phyloP scores from a whole-genome alignment of 2,797 vertebrate species.

The Poeciliopsis infans region DNA sequence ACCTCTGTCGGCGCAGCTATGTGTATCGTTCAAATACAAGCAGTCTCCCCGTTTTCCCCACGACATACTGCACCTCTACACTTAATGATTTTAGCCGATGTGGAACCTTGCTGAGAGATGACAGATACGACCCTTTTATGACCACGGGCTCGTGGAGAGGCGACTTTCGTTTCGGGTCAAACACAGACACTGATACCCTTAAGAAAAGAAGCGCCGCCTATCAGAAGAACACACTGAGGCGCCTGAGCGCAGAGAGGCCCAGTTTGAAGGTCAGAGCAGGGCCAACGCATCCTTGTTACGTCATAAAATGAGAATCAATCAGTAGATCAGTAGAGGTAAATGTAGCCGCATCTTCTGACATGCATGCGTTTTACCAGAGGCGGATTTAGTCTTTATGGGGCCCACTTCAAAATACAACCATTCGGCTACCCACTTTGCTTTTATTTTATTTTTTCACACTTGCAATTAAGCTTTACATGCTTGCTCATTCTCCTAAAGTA shows the following conservation, averaged over 20 bases:
- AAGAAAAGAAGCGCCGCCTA: conserved; percentile 73
- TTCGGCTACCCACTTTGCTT: not conserved
- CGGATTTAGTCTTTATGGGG: not conserved
- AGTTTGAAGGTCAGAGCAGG: conserved; percentile 64
- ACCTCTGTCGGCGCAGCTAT: conserved; percentile 58
- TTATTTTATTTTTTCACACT: not conserved
- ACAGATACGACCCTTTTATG: conserved; percentile 77
- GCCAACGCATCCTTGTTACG: conserved; percentile 58
- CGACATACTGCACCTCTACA: conserved; percentile 70
- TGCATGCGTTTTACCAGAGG: not conserved
- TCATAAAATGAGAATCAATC: conserved; percentile 41
- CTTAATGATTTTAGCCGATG: conserved; percentile 72
- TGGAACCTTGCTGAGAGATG: conserved; percentile 73
- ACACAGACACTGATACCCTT: conserved; percentile 73
- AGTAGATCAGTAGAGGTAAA: not conserved
- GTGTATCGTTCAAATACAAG: conserved; percentile 58
- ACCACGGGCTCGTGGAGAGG: conserved; percentile 80
- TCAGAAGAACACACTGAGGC: conserved; percentile 66
- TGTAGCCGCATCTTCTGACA: not conserved
- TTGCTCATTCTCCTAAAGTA: not conserved
- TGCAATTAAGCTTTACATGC: not conserved
- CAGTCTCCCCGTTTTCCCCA: conserved; percentile 70
- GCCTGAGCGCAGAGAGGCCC: conserved; percentile 58
- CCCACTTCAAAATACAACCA: not conserved
- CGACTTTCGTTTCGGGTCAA: conserved; percentile 79